Base-by-base conservation (phyloP, 2,797 vertebrate genomes). In the Balearica regulorum region DNA sequence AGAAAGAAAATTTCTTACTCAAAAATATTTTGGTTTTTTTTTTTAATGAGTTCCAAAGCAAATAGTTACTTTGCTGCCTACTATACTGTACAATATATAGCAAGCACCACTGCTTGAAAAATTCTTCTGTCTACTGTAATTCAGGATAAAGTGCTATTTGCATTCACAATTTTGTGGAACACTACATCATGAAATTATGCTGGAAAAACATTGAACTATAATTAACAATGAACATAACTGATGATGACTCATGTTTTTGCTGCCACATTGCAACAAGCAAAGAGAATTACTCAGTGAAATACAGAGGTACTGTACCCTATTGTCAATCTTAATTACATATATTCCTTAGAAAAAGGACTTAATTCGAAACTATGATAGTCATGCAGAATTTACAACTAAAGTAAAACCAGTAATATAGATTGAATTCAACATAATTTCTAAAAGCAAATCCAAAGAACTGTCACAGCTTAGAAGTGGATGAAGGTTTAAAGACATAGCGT, bases 21-120 rank as follows among this genome's bases (percentile, higher is more conserved):
- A 58, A 76, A 82, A 76, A 13, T 4, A n/a, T 5, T 53, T 11
- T 13, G 6, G 0, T 1, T 12, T 53, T 44, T 31, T 60, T 33
- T 62, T 46, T 62, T 39, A 5, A 58, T 39, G 1, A 81, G 89
- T 62, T 80, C 21, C 24, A 71, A 89, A 81, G 20, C 21, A 81
- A 37, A 64, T 1, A 39, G 14, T 28, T 82, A 44, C 21, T 84
- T 51, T 82, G 44, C 20, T 76, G 54, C 11, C 35, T 76, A 17
- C 43, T 69, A 17, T 35, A 82, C 10, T 12, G 16, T 4, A 44
- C 11, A 72, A 21, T 25, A 54, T 5, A 48, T 0, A 71, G 44
- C 17, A 76, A 75, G n/a, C 13, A 84, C 2, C 13, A 26, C 9
- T 53, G 29, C n/a, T 70, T 73, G 46, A 89, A 86, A 65, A 84